These are phyloP conservation scores for Felis catus DNA, from an alignment of 2,113 vertebrate genomes.

Conservation along the genomic window F.catus_Fca126_mat1.0 CM031427.1:38211501-38212000, in stretches of 20 bases:
- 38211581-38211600: neutral
- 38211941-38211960: slow-evolving; percentile 21
- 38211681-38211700: no score
- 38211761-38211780: neutral
- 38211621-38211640: neutral
- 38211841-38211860: neutral
- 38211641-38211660: neutral
- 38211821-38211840: neutral
- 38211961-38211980: neutral
- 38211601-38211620: neutral
- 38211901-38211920: neutral
- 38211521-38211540: neutral
- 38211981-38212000: neutral
- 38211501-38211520: neutral
- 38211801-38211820: neutral
- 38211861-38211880: neutral
- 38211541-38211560: neutral
- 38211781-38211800: neutral
- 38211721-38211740: no score
- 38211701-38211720: no score
- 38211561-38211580: neutral
- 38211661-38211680: neutral
- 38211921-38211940: neutral
- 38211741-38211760: neutral
- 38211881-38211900: neutral